Conservation (phyloP, 2,888 invertebrate genomes). For the Aleiodes testaceus region DNA sequence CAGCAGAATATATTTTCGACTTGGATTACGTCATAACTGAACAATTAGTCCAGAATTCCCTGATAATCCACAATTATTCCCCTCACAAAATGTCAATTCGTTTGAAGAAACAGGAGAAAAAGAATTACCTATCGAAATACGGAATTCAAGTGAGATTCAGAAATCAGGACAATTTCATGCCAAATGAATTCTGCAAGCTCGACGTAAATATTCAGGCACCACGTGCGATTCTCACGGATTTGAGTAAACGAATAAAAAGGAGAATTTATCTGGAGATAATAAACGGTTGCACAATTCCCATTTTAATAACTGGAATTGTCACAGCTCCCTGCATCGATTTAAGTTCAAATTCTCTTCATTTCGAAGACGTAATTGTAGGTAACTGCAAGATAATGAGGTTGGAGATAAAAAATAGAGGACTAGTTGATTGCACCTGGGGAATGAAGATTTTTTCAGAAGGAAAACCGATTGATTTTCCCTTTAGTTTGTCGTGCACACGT, state of each 20-base stretch:
- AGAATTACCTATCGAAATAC: slow-evolving; percentile 51
- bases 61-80: slow-evolving; percentile 76
- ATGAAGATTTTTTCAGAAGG: slow-evolving; percentile 60
- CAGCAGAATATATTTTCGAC: slow-evolving; percentile 76
- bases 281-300: slow-evolving; percentile 77
- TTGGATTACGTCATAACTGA: slow-evolving; percentile 76
- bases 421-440: slow-evolving; percentile 76
- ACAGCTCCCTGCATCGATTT: slow-evolving; percentile 76
- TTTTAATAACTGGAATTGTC: slow-evolving; percentile 76
- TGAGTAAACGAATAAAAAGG: slow-evolving; percentile 73
- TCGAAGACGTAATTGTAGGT: slow-evolving; percentile 77
- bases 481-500: slow-evolving; percentile 62
- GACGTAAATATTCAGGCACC: slow-evolving; percentile 75
- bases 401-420: slow-evolving; percentile 76
- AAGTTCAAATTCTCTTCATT: slow-evolving; percentile 73
- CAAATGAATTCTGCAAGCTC: slow-evolving; percentile 74
- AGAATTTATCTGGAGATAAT: slow-evolving; percentile 74
- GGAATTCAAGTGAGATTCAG: slow-evolving; percentile 67
- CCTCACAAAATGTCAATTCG: slow-evolving; percentile 74
- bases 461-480: slow-evolving; percentile 51
- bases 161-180: slow-evolving; percentile 71
- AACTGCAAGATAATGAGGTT: slow-evolving; percentile 76
- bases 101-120: slow-evolving; percentile 61
- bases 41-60: slow-evolving; percentile 72
- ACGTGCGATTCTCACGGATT: slow-evolving; percentile 67